Evolutionary conservation across 2,888 invertebrate genomes (phyloP).

Genomic region (Electrophaes corylata): DNA sequence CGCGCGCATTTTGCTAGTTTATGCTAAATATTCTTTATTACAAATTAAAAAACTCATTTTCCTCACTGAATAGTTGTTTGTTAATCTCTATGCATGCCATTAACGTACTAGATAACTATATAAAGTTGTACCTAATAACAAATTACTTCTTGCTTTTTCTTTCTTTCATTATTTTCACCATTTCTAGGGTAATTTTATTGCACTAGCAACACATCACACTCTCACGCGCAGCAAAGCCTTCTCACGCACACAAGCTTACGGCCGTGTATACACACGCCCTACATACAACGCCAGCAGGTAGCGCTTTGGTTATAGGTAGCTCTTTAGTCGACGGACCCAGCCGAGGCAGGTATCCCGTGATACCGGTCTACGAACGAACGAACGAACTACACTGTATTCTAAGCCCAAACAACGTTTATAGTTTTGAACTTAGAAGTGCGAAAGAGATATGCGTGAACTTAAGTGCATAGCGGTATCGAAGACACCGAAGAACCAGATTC

Average conservation of each 20-base stretch:
- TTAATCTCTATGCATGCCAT: too few relatives aligned
- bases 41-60: too few relatives aligned
- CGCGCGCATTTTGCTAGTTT: too few relatives aligned
- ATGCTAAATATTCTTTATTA: too few relatives aligned
- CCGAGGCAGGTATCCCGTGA: slow-evolving; percentile 66
- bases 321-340: slow-evolving; percentile 61
- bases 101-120: too few relatives aligned
- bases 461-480: slow-evolving; percentile 70
- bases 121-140: too few relatives aligned
- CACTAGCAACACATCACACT: slow-evolving; percentile 53
- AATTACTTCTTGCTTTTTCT: too few relatives aligned
- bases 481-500: slow-evolving; percentile 62
- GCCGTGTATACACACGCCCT: slow-evolving; percentile 54
- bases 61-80: too few relatives aligned
- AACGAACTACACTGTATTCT: slow-evolving; percentile 61
- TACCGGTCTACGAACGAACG: slow-evolving; percentile 81
- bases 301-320: background rate
- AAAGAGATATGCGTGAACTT: slow-evolving; percentile 47
- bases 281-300: slow-evolving; percentile 26
- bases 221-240: slow-evolving; percentile 64
- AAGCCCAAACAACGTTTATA: slow-evolving; percentile 36
- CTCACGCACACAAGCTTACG: slow-evolving; percentile 54
- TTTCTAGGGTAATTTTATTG: slow-evolving; percentile 23
- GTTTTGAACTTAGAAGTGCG: slow-evolving; percentile 38
- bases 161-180: background rate